phyloP scores from a whole-genome alignment of 2,113 vertebrate species.

The Corythaeola cristata region DNA sequence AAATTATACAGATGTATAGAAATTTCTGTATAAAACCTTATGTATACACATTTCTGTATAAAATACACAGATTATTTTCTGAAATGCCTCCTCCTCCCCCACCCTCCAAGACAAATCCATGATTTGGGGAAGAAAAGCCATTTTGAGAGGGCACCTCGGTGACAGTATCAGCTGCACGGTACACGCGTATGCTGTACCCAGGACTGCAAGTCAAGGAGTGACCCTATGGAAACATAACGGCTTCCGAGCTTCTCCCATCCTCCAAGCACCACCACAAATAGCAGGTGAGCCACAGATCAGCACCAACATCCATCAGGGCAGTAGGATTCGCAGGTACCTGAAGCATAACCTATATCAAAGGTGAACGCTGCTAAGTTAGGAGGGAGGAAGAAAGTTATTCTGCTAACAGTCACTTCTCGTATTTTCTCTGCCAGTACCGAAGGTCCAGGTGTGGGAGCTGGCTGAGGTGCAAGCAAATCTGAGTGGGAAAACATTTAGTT shows the following conservation, averaged over 20 bases:
- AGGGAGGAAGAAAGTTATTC: background rate
- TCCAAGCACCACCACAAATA: background rate
- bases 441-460: background rate
- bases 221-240: background rate
- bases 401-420: background rate
- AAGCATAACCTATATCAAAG: background rate
- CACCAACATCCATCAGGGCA: background rate
- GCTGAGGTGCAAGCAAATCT: background rate
- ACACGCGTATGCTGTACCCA: background rate
- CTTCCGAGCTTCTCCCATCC: background rate
- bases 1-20: background rate
- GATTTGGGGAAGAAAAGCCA: background rate
- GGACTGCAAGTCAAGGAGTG: background rate
- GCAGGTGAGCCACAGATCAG: background rate
- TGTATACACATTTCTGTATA: background rate
- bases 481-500: background rate
- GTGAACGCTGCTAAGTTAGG: background rate
- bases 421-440: background rate
- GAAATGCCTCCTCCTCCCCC: background rate
- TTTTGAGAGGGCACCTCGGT: background rate
- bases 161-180: background rate
- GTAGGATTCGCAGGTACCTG: background rate
- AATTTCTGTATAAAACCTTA: background rate
- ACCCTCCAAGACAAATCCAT: background rate
- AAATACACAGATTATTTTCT: background rate